These are phyloP conservation scores for Astropecten irregularis DNA, from an alignment of 53 echinoderm and acorn worm species.

Conservation along the genomic window DNA sequence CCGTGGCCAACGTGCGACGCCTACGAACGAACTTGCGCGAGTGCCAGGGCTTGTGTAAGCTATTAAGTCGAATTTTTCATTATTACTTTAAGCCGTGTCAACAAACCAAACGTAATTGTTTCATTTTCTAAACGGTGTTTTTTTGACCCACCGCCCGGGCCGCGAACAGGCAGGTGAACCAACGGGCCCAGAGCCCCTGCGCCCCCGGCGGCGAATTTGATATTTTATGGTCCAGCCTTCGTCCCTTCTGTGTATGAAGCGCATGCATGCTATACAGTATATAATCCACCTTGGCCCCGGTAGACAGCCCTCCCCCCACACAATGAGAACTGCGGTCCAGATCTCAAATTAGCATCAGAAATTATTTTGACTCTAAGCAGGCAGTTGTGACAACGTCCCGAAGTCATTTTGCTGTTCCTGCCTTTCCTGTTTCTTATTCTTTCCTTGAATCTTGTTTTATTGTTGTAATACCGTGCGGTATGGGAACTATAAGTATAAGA, in stretches of 20 bases:
- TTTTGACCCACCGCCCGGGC: constrained; percentile 54
- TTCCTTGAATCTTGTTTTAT: too few species aligned
- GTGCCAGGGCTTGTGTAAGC: constrained; percentile 45
- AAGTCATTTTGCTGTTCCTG: constrained; percentile 1
- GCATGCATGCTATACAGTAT: too few species aligned
- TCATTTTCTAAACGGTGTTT: constrained; percentile 65
- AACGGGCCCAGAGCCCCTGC: constrained; percentile 32
- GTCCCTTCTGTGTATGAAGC: neutral
- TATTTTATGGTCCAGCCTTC: constrained; percentile 58
- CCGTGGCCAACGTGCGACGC: too few species aligned
- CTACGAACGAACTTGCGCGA: too few species aligned
- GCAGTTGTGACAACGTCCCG: constrained; percentile 49
- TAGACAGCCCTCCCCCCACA: neutral
- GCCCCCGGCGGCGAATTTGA: constrained; percentile 36
- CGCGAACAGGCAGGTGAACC: constrained; percentile 56
- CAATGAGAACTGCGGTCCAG: constrained; percentile 46
- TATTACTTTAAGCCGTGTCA: constrained; percentile 65
- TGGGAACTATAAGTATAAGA: too few species aligned
- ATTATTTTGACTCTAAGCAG: constrained; percentile 58
- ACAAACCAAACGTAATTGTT: constrained; percentile 58
- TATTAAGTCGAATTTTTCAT: constrained; percentile 60
- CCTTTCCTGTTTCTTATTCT: too few species aligned
- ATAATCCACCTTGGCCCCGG: constrained; percentile 19
- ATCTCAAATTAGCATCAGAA: constrained; percentile 60
- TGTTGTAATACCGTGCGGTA: too few species aligned